Conservation (phyloP, 35 echinoderm and acorn worm genomes). For the Heliocidaris erythrogramma region DNA sequence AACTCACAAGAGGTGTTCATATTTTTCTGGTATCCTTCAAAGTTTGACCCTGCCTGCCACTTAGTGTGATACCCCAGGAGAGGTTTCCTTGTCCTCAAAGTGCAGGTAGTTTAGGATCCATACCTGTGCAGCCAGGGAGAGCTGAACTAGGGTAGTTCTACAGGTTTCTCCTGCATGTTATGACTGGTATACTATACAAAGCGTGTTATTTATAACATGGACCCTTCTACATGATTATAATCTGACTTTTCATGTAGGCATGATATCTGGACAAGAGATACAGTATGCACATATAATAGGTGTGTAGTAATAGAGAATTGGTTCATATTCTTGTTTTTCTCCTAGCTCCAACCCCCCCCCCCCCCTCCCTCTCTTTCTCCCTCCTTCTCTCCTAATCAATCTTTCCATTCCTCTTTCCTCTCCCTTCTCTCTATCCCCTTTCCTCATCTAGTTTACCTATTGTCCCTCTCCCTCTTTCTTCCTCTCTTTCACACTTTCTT, state of each 20-base stretch:
- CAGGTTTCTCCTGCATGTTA: background rate
- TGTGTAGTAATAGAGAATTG: too few species aligned
- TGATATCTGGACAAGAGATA: too few species aligned
- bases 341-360: background rate
- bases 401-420: background rate
- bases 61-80: background rate
- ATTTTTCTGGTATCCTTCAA: background rate
- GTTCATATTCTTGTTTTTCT: too few species aligned
- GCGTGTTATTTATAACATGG: too few species aligned
- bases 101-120: background rate
- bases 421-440: background rate
- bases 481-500: background rate
- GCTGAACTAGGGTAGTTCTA: background rate
- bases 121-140: background rate
- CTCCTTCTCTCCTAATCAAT: background rate
- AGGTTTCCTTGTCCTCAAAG: background rate
- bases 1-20: background rate
- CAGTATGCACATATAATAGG: too few species aligned
- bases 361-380: background rate
- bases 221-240: too few species aligned
- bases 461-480: background rate
- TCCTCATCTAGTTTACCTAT: background rate
- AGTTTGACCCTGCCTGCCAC: background rate
- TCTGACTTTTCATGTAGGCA: too few species aligned
- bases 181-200: too few species aligned